Conservation (phyloP, 2,113 vertebrate species). For the Brachirus orientalis region DNA sequence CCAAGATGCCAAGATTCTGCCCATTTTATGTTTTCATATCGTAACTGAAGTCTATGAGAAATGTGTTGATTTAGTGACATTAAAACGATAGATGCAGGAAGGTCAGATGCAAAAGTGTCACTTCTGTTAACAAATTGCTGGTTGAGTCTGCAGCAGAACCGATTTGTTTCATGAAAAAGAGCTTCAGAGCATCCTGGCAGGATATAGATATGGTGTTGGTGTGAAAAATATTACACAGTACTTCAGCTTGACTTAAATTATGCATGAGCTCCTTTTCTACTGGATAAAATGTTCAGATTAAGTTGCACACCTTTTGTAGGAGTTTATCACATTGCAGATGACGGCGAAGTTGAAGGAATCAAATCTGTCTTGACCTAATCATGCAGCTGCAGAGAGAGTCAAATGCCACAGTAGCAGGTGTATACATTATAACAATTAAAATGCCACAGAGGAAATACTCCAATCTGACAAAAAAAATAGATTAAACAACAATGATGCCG, state of each 20-base stretch:
- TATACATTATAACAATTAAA: no score
- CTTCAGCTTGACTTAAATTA: conserved; percentile 6
- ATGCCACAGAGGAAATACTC: no score
- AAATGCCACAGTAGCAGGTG: neutral
- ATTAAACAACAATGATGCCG: no score
- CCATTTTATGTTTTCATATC: neutral
- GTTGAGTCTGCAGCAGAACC: no score
- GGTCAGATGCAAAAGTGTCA: neutral
- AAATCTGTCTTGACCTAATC: neutral
- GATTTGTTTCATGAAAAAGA: neutral
- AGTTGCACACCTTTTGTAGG: neutral
- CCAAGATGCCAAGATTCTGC: no score
- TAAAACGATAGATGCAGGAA: no score
- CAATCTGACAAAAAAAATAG: no score
- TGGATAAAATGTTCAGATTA: neutral
- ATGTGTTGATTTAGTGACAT: neutral
- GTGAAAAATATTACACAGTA: neutral
- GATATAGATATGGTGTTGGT: neutral
- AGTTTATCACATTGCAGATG: neutral
- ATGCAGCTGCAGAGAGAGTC: neutral
- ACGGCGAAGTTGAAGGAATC: neutral
- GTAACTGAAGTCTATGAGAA: neutral
- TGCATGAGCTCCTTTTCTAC: neutral
- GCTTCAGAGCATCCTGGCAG: neutral
- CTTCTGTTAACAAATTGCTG: no score